Evolutionary conservation across 2,113 vertebrate genomes (phyloP), one percentile per base, ranked within the genome.

Genomic region (Dasyornis broadbenti): DNA sequence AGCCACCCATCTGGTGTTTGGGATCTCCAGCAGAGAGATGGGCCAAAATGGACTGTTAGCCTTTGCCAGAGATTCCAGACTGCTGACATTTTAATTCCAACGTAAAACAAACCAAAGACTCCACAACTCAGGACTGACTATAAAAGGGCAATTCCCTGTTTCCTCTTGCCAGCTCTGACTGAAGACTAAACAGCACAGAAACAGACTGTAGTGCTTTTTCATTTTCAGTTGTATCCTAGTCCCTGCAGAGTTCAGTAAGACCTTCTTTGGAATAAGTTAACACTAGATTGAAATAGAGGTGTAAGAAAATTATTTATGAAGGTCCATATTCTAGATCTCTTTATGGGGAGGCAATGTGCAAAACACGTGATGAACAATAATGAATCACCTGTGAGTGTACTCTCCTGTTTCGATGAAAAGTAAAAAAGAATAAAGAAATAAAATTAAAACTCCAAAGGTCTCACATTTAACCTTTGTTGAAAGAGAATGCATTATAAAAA

Each of bases 31-130:
- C 42, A 89, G 77, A 64, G n/a, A 81, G 30, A 77, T 52, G n/a
- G 13, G 37, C 70, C 73, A 89, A 82, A 91, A 68, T 0, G 1
- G 49, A 59, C 30, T 0, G 0, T 76, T 82, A 3, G 1, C 9
- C 52, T 94, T 80, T 82, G 78, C 84, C 78, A 88, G 45, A 47
- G 28, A 85, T 79, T 90, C 66, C 75, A 91, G 42, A 61, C 33
- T 85, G 66, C 42, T 77, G 59, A 65, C 16, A 68, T 91, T 95
- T 95, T 95, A 26, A 24, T 76, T 89, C 57, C 45, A 68, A 8
- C 7, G 10, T 49, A 65, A 92, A 89, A 82, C 52, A 79, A 92
- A 72, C 35, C 16, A 54, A 77, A 80, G 20, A 15, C 40, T 92
- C 23, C 18, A 50, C 33, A 92, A 69, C 5, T 26, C 22, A 79